Evolutionary conservation across 2,797 vertebrate species (phyloP).

Genomic region (Spinus pinus): DNA sequence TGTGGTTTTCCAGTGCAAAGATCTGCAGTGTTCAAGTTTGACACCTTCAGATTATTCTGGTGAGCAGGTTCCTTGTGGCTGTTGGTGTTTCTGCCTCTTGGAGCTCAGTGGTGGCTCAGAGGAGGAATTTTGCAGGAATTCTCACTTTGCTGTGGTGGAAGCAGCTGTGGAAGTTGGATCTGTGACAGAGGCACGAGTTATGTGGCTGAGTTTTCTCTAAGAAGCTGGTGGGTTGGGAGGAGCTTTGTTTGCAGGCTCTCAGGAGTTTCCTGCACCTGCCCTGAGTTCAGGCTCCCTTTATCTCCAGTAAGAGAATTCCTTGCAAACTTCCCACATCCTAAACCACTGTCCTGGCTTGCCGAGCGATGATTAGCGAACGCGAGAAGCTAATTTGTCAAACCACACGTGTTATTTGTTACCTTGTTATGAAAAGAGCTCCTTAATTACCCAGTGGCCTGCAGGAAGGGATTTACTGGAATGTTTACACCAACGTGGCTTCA

Average conservation of each 20-base stretch:
- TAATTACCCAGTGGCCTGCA: constrained; percentile 32
- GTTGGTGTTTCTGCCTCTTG: neutral
- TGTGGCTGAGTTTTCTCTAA: neutral
- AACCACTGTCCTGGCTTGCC: neutral
- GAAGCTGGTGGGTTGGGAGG: neutral
- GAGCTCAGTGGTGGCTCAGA: neutral
- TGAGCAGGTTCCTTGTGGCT: rapidly evolving
- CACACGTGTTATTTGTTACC: neutral
- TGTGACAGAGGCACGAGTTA: neutral
- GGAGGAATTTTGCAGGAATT: neutral
- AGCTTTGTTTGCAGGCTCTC: rapidly evolving
- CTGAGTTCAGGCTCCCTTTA: neutral
- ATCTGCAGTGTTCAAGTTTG: rapidly evolving
- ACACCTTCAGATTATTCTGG: rapidly evolving
- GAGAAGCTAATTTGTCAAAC: neutral
- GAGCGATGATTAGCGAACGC: rapidly evolving
- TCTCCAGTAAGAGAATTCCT: neutral
- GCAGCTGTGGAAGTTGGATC: neutral
- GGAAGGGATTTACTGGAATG: neutral
- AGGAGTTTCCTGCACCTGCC: neutral
- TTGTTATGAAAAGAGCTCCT: neutral
- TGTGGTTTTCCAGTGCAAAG: rapidly evolving
- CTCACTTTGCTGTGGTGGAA: neutral
- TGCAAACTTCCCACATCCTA: neutral
- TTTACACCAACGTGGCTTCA: neutral